These are phyloP conservation scores for Phrynocephalus versicolor DNA, from an alignment of 2,113 vertebrate species.

Conservation along the genomic window DNA sequence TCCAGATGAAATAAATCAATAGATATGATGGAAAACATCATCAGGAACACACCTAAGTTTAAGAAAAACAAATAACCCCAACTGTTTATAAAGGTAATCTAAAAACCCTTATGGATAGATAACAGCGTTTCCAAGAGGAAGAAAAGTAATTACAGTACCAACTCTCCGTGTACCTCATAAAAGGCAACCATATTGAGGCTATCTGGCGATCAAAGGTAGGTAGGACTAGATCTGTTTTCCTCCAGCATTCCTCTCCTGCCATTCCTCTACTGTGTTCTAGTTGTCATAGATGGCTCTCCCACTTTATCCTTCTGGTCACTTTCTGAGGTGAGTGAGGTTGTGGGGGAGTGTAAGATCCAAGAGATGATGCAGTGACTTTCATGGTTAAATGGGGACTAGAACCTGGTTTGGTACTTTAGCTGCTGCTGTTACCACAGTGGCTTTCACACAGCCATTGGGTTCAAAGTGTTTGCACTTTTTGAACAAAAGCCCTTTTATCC, in stretches of 20 bases:
- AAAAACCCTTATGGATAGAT: too few species aligned
- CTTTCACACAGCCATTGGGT: not conserved
- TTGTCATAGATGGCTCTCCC: not conserved
- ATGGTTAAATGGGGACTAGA: not conserved
- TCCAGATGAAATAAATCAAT: conserved; percentile 89
- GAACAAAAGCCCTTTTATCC: not conserved
- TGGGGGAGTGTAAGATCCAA: not conserved
- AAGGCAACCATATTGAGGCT: not conserved
- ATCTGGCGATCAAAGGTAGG: too few species aligned
- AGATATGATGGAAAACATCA: conserved; percentile 92
- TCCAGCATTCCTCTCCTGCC: not conserved
- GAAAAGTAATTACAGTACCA: too few species aligned
- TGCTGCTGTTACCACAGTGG: not conserved
- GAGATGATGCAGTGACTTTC: not conserved
- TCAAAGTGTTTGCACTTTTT: not conserved
- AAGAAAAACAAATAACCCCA: not conserved
- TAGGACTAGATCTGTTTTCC: not conserved
- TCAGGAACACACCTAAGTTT: conserved; percentile 85
- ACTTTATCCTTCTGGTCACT: not conserved
- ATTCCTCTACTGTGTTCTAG: not conserved
- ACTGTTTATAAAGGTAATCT: too few species aligned
- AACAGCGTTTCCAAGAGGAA: too few species aligned
- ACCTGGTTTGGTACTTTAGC: not conserved
- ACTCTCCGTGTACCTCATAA: too few species aligned
- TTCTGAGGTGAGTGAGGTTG: not conserved